These are phyloP conservation scores for Alligator mississippiensis DNA, from an alignment of 2,113 vertebrate genomes.

Conservation along the genomic window DNA sequence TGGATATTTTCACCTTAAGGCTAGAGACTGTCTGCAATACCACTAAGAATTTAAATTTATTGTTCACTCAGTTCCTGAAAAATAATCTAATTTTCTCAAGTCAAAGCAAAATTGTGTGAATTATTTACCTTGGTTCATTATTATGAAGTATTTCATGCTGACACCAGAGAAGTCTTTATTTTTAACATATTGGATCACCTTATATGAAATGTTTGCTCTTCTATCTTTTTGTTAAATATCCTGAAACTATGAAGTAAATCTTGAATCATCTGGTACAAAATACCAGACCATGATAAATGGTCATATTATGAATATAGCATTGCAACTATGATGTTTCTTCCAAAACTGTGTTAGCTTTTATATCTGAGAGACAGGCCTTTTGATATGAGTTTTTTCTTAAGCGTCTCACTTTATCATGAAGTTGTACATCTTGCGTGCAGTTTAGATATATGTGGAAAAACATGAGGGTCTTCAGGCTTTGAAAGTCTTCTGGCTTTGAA, in stretches of 20 bases:
- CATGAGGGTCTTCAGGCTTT: not conserved
- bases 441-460: conserved; percentile 21
- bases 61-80: conserved; percentile 30
- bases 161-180: conserved; percentile 10
- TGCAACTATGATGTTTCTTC: conserved; percentile 64
- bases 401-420: conserved; percentile 30
- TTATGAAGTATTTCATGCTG: conserved; percentile 11
- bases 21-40: not conserved
- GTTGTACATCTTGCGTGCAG: not conserved
- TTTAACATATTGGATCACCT: conserved; percentile 23
- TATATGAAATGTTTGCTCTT: conserved; percentile 70
- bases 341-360: conserved; percentile 73
- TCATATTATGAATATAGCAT: conserved; percentile 65
- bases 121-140: conserved; percentile 14
- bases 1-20: not conserved
- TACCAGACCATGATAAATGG: conserved; percentile 71
- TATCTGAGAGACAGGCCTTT: conserved; percentile 59
- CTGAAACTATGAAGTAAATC: conserved; percentile 72
- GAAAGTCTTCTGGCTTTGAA: not conserved
- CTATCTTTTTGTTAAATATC: conserved; percentile 71
- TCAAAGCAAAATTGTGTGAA: not conserved
- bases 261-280: conserved; percentile 59
- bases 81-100: conserved; percentile 46
- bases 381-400: conserved; percentile 10
- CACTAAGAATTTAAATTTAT: conserved; percentile 46